Conservation (phyloP, 2,888 invertebrate species). For the Pachliopta kotzebuea region DNA sequence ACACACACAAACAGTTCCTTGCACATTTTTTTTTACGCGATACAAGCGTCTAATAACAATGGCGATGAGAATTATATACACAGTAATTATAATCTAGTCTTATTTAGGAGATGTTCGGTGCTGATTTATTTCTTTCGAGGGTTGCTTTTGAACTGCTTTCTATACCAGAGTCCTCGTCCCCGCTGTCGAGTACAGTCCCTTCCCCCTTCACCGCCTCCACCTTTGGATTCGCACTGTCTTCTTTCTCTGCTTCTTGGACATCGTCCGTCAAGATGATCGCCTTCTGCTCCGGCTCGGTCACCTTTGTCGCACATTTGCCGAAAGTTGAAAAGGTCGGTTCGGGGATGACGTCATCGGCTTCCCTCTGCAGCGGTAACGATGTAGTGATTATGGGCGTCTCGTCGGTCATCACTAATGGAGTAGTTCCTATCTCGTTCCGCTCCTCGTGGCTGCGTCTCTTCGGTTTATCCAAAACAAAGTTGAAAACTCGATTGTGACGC, state of each 20-base stretch:
- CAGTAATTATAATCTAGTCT: conserved; percentile 28
- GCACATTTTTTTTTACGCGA: conserved; percentile 6
- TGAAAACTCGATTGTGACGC: conserved; percentile 65
- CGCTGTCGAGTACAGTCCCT: conserved; percentile 82
- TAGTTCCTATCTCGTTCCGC: conserved; percentile 34
- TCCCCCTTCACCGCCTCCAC: conserved; percentile 76
- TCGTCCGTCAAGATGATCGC: conserved; percentile 56
- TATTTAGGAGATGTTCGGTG: conserved; percentile 56
- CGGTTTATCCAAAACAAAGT: conserved; percentile 67
- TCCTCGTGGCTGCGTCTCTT: conserved; percentile 47
- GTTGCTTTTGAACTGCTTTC: conserved; percentile 82
- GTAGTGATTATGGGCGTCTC: conserved; percentile 67
- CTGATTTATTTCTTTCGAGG: conserved; percentile 70
- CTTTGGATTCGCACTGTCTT: conserved; percentile 41
- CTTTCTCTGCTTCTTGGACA: conserved; percentile 42
- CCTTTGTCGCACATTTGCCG: conserved; percentile 70
- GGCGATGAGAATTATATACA: conserved; percentile 29
- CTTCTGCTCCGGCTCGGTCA: conserved; percentile 51
- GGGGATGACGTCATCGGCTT: conserved; percentile 52
- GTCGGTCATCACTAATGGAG: conserved; percentile 67
- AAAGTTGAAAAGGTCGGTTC: conserved; percentile 82
- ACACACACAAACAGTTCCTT: conserved; percentile 8
- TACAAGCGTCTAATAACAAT: conserved; percentile 23
- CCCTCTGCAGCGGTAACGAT: conserved; percentile 47
- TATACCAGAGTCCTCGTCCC: conserved; percentile 84